phyloP scores from a whole-genome alignment of 92 coral and sea anemone genomes.

The Galaxea fascicularis region DNA sequence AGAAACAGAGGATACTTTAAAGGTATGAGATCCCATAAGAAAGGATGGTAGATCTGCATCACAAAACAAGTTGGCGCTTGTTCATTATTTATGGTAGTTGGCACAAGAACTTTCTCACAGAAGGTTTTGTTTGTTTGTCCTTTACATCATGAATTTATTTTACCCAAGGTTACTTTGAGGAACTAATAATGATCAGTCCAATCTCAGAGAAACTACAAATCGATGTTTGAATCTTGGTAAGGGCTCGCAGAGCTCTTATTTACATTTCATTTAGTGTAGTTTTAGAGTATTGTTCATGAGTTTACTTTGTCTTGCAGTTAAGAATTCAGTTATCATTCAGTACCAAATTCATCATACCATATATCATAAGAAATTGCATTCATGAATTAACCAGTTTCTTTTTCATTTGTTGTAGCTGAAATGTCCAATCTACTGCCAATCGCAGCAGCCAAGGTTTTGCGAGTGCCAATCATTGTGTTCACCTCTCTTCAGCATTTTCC shows the following conservation, averaged over 20 bases:
- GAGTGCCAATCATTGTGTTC: constrained; percentile 70
- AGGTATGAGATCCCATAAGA: constrained; percentile 36
- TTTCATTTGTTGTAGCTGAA: constrained; percentile 53
- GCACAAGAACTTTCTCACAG: neutral
- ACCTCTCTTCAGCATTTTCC: constrained; percentile 79
- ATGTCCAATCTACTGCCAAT: constrained; percentile 78
- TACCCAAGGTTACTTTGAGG: no score
- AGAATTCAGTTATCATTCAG: neutral
- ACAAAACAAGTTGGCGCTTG: neutral
- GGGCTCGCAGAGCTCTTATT: neutral
- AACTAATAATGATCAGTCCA: no score
- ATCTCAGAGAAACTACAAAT: no score
- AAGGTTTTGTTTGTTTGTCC: neutral
- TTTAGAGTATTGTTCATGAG: neutral
- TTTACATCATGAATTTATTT: no score
- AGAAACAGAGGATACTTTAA: constrained; percentile 60
- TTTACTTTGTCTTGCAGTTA: neutral
- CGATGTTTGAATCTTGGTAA: no score
- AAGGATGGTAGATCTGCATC: neutral
- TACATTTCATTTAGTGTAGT: neutral
- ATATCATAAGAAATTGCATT: neutral
- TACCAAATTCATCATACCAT: neutral
- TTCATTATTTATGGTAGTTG: no score
- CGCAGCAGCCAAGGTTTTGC: constrained; percentile 70
- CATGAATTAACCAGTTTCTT: no score